A percentile compares a stretch with the other conserved stretches of the same genome.
phyloP scores from a whole-genome alignment of 1,140 invertebrate genomes.

The Zaprionus gabonicus region DNA sequence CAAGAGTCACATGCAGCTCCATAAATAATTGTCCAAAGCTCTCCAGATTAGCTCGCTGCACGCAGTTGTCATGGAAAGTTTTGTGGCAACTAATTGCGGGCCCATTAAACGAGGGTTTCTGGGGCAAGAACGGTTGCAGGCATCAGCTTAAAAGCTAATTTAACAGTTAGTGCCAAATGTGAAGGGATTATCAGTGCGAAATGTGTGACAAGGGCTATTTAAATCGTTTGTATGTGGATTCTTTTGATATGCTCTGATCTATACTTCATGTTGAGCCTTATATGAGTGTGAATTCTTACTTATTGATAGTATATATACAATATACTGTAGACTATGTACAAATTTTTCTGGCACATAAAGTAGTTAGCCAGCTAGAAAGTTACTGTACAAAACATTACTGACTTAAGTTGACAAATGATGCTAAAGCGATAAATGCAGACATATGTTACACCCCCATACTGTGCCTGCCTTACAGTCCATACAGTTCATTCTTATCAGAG shows the following conservation, averaged over 20 bases:
- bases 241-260: background rate
- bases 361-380: no score
- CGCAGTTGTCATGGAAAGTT: conserved; percentile 40
- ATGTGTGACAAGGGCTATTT: background rate
- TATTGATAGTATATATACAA: no score
- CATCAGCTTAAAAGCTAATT: conserved; percentile 31
- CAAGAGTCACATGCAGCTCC: conserved; percentile 39
- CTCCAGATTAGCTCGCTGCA: conserved; percentile 36
- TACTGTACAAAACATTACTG: no score
- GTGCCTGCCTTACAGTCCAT: background rate
- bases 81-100: conserved; percentile 43
- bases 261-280: no score
- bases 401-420: no score
- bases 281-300: no score
- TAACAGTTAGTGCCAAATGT: conserved; percentile 7
- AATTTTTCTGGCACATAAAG: no score
- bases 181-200: background rate
- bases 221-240: background rate
- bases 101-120: conserved; percentile 31
- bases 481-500: background rate
- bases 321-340: no score
- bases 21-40: conserved; percentile 50
- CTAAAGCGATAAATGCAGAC: no score
- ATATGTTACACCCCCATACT: no score
- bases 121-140: conserved; percentile 11